Conservation (phyloP, 2,113 vertebrate genomes). For the Notothenia coriiceps region DNA sequence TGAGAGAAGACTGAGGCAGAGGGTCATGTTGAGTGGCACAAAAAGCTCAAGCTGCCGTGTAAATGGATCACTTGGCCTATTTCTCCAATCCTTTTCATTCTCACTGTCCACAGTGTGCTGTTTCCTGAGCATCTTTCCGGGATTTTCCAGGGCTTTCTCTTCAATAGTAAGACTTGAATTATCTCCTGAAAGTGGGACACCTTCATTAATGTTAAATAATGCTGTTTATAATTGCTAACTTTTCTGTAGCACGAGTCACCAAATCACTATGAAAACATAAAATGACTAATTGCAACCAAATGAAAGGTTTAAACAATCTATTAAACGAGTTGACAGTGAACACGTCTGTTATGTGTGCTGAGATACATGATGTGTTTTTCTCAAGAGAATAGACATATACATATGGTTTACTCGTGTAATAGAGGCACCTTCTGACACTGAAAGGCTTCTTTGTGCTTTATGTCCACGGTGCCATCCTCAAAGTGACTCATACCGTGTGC, state of each 20-base stretch:
- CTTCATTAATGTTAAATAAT: neutral
- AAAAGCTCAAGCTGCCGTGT: constrained; percentile 72
- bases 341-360: constrained; percentile 5
- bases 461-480: neutral
- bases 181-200: constrained; percentile 10
- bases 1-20: constrained; percentile 45
- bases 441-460: constrained; percentile 1
- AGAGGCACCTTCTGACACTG: neutral
- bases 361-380: constrained; percentile 4
- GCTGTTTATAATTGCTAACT: constrained; percentile 32
- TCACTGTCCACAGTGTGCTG: constrained; percentile 3
- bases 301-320: constrained; percentile 36
- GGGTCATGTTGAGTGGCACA: constrained; percentile 68
- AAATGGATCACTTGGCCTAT: constrained; percentile 59
- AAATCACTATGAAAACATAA: neutral
- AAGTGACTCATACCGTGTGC: constrained; percentile 2
- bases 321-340: constrained; percentile 38
- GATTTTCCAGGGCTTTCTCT: constrained; percentile 24
- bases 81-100: constrained; percentile 43
- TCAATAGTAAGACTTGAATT: constrained; percentile 9
- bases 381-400: neutral
- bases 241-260: constrained; percentile 38
- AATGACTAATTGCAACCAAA: constrained; percentile 12
- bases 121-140: constrained; percentile 24
- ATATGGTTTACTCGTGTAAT: neutral